Evolutionary conservation across 2,797 vertebrate genomes (phyloP), one percentile per base, ranked within the genome.

Genomic region (Danionella dracula): DNA sequence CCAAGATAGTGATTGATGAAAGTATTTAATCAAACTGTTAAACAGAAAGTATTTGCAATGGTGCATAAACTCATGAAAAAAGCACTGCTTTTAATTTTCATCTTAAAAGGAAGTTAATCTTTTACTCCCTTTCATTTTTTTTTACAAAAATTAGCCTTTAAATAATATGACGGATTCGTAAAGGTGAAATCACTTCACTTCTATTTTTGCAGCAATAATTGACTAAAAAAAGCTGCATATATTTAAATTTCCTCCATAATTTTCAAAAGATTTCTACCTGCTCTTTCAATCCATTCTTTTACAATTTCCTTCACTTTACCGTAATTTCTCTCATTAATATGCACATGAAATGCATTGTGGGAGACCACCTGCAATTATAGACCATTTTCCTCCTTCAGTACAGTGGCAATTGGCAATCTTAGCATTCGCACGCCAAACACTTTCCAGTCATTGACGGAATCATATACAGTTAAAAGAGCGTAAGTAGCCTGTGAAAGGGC

Each of bases 1-100:
- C 89, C 84, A 77, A 91, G 93, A 95, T 94, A 87, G 92, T 98
- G 96, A 97, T 97, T 96, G 93, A 98, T 98, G 97, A 97, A 95
- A 94, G 92, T 92, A 90, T 95, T 98, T 98, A 97, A 97, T 98
- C 94, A 97, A 95, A 96, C 89, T 92, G 92, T 92, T 95, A 90
- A 92, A 93, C 85, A 78, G 71, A 19, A 68, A 55, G 80, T 78
- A 78, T 81, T 85, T 79, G 83, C 83, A 84, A 70, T 76, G 77
- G 73, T 74, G 82, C 80, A 80, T 79, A 78, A 71, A 79, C 78
- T 76, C 73, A 76, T 51, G 34, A 29, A 48, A 38, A 63, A 27
- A 27, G 6, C 23, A 27, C 23, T 27, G 23, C 23, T 27, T 27
- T 27, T 27, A 27, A 27, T 27, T 27, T 61, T 53, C 35, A 19